Conservation (phyloP, 2,888 invertebrate genomes). For the Microctonus aethiopoides region DNA sequence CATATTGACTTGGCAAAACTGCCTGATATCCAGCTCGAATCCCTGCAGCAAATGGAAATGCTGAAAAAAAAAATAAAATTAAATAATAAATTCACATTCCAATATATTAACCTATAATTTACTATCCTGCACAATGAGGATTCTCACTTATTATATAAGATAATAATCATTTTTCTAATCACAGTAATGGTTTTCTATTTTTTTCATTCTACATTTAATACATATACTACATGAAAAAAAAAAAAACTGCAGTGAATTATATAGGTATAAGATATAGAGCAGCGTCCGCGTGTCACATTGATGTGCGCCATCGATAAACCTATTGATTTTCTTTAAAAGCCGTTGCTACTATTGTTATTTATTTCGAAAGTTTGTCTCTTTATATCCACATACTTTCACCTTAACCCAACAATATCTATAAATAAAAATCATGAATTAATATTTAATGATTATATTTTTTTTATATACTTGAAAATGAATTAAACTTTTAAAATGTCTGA, state of each 20-base stretch:
- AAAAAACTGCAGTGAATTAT: slow-evolving; percentile 3
- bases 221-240: background rate
- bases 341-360: background rate
- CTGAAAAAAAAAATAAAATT: slow-evolving; percentile 66
- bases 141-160: background rate
- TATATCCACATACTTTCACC: background rate
- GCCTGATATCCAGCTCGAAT: slow-evolving; percentile 83
- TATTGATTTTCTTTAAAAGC: slow-evolving; percentile 8
- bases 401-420: background rate
- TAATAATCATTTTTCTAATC: background rate
- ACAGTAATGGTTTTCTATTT: background rate
- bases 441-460: background rate
- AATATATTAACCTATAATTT: too few species aligned
- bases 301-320: slow-evolving; percentile 17
- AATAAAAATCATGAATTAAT: background rate
- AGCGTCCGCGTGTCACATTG: slow-evolving; percentile 1
- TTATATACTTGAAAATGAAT: background rate
- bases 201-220: background rate
- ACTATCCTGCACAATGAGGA: background rate
- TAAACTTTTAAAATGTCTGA: slow-evolving; percentile 3
- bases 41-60: slow-evolving; percentile 79
- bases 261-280: background rate
- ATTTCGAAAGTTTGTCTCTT: background rate
- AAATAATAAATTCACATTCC: background rate
- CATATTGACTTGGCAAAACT: slow-evolving; percentile 84